Evolutionary conservation across 2,797 vertebrate genomes (phyloP), one percentile per base, ranked within the genome.

Genomic region (Gymnoscopelus braueri): DNA sequence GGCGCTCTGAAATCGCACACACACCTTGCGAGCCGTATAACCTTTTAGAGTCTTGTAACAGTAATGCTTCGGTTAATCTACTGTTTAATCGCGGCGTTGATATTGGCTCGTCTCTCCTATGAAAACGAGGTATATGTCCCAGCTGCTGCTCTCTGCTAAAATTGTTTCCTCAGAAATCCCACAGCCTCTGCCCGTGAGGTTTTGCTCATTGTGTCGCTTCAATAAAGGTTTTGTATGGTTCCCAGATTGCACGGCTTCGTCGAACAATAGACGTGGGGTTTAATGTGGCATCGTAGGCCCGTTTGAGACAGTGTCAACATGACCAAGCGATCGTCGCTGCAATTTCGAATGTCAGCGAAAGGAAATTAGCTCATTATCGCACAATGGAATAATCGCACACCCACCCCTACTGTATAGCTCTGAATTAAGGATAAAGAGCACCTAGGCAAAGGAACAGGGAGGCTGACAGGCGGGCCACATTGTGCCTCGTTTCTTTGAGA

Each of bases 11-110:
- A 85, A 75, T n/a, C 5, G 9, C 67, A 14, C 35, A 47, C 79
- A 14, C 35, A 47, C 79, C 69, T 76, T 72, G 78, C 78, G 80
- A 84, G 83, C 74, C 77, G 71, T 81, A 85, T 81, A 85, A 85
- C 80, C 72, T 82, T 75, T 77, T 9, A 69, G 58, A 63, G 81
- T 69, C 62, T 61, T 77, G 71, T 26, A 79, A 72, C 70, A 78
- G 74, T 83, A 69, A 69, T 74, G 54, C 76, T 79, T 79, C 84
- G 80, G 71, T 84, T 92, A 84, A 90, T 91, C 87, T 85, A 75
- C 80, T 85, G 80, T 85, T 86, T 84, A 90, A 90, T 90, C 72
- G 72, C 69, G 82, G 84, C 87, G 88, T 84, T 88, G 84, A 80
- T 88, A 89, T 80, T 84, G 72, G 77, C 85, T 85, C 79, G 54